Evolutionary conservation across 2,113 vertebrate species (phyloP), one percentile per base, ranked within the genome.

Genomic region (Phrynosoma platyrhinos): DNA sequence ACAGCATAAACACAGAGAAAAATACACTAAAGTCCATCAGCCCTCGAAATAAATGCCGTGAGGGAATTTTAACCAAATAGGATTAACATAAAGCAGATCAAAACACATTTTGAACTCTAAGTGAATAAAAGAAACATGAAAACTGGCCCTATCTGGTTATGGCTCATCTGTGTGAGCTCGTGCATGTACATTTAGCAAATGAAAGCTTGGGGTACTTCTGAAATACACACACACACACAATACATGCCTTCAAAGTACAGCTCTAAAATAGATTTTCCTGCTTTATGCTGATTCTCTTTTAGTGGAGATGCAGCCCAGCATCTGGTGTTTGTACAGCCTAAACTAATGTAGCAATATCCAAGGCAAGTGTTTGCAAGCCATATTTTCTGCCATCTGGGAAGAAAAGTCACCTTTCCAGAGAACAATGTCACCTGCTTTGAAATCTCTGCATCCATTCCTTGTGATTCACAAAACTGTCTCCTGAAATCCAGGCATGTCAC

Each of bases 231-330:
- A 89, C 84, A 47, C 88, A 88, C 30, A 20, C 13, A 36, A 83
- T 90, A 55, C 16, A 52, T 25, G 4, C 32, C 86, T 90, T 88
- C 83, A 55, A 89, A 95, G 74, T 40, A 32, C 23, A 87, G n/a
- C 4, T 91, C 10, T 88, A 82, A 89, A 82, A 78, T 25, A 91
- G 55, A 18, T 52, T 89, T 92, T 90, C 79, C 81, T 82, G 53
- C 89, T 89, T 90, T 87, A 87, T 89, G 85, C n/a, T 16, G 89
- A 3, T 93, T 94, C 81, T 78, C 93, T 91, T 47, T 64, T 47
- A 92, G 89, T 75, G 91, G 30, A 32, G 87, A 64, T 74, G 76
- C 88, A 95, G n/a, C 55, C 68, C 88, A 83, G 90, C 84, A 84
- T 93, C 86, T 86, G 74, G 80, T 72, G 20, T 40, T 92, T 95